phyloP scores from a whole-genome alignment of 2,797 vertebrate genomes.

The Chaetophractus vellerosus region DNA sequence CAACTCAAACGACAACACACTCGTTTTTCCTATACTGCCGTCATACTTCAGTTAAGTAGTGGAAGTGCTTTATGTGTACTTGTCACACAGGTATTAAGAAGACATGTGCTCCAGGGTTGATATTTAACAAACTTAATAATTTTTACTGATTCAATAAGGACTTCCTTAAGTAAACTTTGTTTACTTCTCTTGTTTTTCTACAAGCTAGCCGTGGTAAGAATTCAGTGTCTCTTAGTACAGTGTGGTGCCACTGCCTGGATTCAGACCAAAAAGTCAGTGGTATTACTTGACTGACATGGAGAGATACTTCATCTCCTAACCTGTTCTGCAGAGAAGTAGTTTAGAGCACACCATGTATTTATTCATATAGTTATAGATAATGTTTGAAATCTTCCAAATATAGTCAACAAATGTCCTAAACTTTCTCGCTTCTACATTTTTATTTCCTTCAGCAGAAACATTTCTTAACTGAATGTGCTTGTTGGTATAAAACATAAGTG shows the following conservation, averaged over 20 bases:
- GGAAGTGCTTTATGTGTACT: not conserved
- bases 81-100: not conserved
- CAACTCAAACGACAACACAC: fast-evolving
- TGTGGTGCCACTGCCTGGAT: too few relatives aligned
- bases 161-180: too few relatives aligned
- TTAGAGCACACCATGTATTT: not conserved
- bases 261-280: not conserved
- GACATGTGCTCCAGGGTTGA: too few relatives aligned
- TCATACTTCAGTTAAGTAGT: not conserved
- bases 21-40: not conserved
- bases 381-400: too few relatives aligned
- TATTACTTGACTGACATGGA: not conserved
- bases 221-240: not conserved
- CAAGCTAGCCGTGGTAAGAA: not conserved
- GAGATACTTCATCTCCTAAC: not conserved
- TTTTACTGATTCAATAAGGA: not conserved
- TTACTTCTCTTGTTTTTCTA: not conserved
- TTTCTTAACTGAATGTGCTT: not conserved
- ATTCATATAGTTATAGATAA: not conserved
- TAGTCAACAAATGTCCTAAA: not conserved
- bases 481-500: not conserved
- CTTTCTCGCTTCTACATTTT: not conserved
- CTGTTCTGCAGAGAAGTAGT: not conserved
- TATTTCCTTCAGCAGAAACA: not conserved
- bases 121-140: not conserved